Evolutionary conservation across 2,113 vertebrate species (phyloP).

Genomic region (Petroica traversi): DNA sequence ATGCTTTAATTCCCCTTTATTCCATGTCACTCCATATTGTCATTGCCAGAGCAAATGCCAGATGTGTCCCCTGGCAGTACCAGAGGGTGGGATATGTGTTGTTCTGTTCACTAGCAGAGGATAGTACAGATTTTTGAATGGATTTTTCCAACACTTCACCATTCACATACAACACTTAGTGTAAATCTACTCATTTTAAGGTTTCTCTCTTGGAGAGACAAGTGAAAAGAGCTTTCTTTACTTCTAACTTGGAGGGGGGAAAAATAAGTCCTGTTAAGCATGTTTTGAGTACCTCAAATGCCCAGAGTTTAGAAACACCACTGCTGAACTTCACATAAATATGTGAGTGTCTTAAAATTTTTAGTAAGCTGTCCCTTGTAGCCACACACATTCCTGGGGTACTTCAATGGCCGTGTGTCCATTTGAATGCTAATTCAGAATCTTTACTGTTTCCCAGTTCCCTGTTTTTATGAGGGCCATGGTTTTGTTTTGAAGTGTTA

Average conservation of each 20-base stretch:
- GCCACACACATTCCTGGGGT: not conserved
- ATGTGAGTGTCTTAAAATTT: not conserved
- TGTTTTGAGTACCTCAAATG: not conserved
- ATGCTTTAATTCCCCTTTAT: not conserved
- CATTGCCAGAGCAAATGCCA: not conserved
- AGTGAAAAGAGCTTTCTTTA: not conserved
- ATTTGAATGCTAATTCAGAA: not conserved
- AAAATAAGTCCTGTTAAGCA: not conserved
- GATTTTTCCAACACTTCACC: not conserved
- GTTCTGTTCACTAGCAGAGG: not conserved
- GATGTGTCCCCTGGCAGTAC: not conserved
- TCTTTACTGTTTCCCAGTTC: not conserved
- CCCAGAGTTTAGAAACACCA: not conserved
- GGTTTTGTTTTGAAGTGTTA: not conserved
- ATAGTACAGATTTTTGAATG: not conserved
- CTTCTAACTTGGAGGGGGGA: not conserved
- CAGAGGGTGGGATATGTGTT: not conserved
- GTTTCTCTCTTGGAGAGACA: not conserved
- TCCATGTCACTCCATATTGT: not conserved
- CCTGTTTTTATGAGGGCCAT: not conserved
- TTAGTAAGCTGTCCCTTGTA: not conserved
- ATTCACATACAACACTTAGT: not conserved
- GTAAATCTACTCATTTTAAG: not conserved
- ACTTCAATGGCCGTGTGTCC: fast-evolving
- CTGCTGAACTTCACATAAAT: not conserved